Evolutionary conservation across 2,797 vertebrate species (phyloP).

Genomic region (Cynopterus sphinx): DNA sequence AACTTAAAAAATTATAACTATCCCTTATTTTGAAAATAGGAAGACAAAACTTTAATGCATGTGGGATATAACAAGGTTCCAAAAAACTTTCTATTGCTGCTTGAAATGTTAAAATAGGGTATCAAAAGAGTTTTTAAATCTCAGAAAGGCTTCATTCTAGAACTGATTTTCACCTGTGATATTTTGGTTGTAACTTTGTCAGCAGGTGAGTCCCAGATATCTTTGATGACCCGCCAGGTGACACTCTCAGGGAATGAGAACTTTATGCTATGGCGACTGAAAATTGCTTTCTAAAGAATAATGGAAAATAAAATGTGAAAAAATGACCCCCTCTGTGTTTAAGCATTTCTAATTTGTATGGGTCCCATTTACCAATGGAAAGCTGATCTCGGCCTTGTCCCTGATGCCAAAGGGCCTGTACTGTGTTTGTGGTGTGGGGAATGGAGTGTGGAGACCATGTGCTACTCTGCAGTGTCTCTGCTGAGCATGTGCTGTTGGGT

Average conservation of each 20-base stretch:
- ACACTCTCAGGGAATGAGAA: not conserved
- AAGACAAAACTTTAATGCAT: not conserved
- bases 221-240: not conserved
- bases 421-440: not conserved
- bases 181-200: not conserved
- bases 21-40: not conserved
- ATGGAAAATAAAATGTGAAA: not conserved
- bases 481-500: not conserved
- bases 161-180: not conserved
- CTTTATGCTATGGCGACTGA: not conserved
- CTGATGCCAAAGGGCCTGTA: not conserved
- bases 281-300: not conserved
- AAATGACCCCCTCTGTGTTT: not conserved
- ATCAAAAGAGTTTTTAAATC: not conserved
- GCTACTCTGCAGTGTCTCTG: not conserved
- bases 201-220: not conserved
- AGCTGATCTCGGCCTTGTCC: not conserved
- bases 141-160: not conserved
- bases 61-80: not conserved
- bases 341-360: accelerated
- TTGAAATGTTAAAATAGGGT: not conserved
- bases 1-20: not conserved
- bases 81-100: not conserved
- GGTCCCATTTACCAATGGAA: not conserved
- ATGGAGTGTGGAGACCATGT: not conserved